These are phyloP conservation scores for Cheilosia vernalis DNA, from an alignment of 2,888 invertebrate genomes.

Conservation along the genomic window DNA sequence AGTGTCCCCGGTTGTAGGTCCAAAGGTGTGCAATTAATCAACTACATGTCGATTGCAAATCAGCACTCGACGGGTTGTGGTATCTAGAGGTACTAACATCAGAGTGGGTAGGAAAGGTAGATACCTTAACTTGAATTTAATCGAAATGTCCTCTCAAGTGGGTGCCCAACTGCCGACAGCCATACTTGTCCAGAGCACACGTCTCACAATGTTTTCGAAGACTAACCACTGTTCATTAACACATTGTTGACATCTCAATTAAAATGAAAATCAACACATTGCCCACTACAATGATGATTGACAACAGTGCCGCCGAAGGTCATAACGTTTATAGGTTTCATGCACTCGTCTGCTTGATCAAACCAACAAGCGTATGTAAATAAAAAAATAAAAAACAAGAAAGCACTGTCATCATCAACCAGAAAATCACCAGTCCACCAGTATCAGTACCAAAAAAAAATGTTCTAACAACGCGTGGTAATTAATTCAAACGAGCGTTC, in stretches of 20 bases:
- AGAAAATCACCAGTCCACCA: slow-evolving; percentile 15
- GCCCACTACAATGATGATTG: slow-evolving; percentile 61
- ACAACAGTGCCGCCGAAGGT: slow-evolving; percentile 59
- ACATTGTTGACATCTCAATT: slow-evolving; percentile 72
- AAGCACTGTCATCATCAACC: slow-evolving; percentile 43
- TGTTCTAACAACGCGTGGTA: slow-evolving; percentile 48
- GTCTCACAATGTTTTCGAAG: slow-evolving; percentile 21
- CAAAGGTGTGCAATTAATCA: no score
- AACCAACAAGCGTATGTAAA: slow-evolving; percentile 15
- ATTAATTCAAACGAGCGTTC: slow-evolving; percentile 73
- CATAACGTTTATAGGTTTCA: slow-evolving; percentile 65
- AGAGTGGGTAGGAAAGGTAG: no score
- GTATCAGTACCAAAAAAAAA: neutral
- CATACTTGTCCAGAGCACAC: no score
- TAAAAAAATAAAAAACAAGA: slow-evolving; percentile 33
- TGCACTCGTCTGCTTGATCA: slow-evolving; percentile 39
- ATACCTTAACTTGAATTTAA: no score
- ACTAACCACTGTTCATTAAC: slow-evolving; percentile 65
- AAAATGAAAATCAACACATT: slow-evolving; percentile 69
- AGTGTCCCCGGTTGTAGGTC: no score
- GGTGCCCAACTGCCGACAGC: neutral
- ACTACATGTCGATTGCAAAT: no score
- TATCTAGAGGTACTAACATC: no score
- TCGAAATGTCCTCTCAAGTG: no score
- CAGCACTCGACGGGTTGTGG: no score